phyloP scores from a whole-genome alignment of 2,797 vertebrate species.

The Rhinichthys osculus region DNA sequence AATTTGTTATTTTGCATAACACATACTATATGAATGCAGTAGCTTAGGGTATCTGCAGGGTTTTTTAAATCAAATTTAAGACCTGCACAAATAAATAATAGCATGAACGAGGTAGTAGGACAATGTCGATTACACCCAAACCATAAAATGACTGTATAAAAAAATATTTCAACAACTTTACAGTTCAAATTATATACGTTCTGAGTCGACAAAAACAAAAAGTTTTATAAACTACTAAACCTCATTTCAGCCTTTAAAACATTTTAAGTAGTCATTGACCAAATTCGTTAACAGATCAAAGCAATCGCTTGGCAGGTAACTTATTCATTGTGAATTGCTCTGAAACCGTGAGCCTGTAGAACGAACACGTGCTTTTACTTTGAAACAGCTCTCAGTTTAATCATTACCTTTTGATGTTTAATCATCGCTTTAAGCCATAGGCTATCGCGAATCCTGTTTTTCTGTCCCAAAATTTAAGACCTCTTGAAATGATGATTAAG shows the following conservation, averaged over 20 bases:
- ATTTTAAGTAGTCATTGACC: neutral
- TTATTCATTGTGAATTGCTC: neutral
- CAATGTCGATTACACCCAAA: neutral
- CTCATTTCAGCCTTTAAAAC: neutral
- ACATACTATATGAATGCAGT: neutral
- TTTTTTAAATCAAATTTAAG: neutral
- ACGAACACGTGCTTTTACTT: neutral
- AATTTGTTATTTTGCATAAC: neutral
- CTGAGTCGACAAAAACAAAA: neutral
- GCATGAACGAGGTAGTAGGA: neutral
- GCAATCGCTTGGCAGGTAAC: neutral
- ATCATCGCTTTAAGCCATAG: neutral
- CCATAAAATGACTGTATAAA: neutral
- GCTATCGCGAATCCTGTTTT: neutral
- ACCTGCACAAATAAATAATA: neutral
- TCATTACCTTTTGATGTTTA: neutral
- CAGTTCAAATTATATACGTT: neutral
- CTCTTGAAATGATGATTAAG: neutral
- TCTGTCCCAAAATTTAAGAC: neutral
- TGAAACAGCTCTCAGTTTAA: neutral
- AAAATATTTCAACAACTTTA: neutral
- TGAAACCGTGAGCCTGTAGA: neutral
- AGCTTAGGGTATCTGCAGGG: neutral
- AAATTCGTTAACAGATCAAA: neutral
- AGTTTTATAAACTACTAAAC: neutral